A percentile compares a stretch with the other conserved stretches of the same genome.
Conservation (phyloP, 2,888 invertebrate genomes). For the Blastobasis lacticolella region DNA sequence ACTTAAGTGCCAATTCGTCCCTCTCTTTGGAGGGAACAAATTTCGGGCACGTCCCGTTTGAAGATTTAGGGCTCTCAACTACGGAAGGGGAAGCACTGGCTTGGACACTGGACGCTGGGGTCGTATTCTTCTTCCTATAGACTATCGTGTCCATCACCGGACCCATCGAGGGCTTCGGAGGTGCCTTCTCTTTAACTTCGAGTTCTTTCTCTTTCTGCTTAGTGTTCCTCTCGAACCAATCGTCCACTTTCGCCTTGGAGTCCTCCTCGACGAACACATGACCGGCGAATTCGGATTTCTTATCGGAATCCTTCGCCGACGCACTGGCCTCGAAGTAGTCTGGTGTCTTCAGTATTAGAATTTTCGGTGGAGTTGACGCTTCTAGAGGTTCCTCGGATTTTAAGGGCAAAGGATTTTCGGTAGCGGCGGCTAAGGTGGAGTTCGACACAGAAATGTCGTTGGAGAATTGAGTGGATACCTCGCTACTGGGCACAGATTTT, state of each 20-base stretch:
- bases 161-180: slow-evolving; percentile 13
- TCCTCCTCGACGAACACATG: slow-evolving; percentile 17
- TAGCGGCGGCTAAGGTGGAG: too few species aligned
- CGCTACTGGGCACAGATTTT: not conserved
- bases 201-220: slow-evolving; percentile 6
- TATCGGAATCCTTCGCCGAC: not conserved
- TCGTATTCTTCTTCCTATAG: not conserved
- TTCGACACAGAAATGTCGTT: too few species aligned
- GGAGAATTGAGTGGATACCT: not conserved
- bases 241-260: slow-evolving; percentile 34
- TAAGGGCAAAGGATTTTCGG: not conserved
- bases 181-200: slow-evolving; percentile 8
- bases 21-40: slow-evolving; percentile 27
- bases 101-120: not conserved
- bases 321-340: slow-evolving; percentile 1
- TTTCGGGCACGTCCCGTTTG: not conserved
- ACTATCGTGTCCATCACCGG: slow-evolving; percentile 10
- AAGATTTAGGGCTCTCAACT: not conserved
- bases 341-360: slow-evolving; percentile 1
- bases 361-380: not conserved
- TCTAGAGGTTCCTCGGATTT: not conserved
- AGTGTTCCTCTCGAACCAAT: slow-evolving; percentile 24
- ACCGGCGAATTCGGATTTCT: slow-evolving; percentile 2
- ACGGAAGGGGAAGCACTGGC: not conserved
- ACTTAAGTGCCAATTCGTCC: slow-evolving; percentile 25